These are phyloP conservation scores for Teleiodes luculella DNA, from an alignment of 2,888 invertebrate genomes.

Conservation along the genomic window DNA sequence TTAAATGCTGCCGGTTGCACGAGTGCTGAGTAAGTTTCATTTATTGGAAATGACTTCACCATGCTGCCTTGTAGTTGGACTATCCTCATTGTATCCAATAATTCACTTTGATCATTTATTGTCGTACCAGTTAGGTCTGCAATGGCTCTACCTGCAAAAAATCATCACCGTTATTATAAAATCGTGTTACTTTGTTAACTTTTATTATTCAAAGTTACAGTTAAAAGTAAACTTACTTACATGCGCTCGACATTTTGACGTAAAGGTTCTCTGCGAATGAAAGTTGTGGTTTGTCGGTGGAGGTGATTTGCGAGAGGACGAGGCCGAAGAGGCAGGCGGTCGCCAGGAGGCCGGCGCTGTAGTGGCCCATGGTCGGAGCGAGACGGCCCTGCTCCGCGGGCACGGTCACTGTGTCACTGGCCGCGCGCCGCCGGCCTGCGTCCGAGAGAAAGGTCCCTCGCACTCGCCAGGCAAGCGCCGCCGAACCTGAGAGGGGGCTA, in stretches of 20 bases:
- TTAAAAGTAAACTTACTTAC: constrained; percentile 44
- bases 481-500: constrained; percentile 60
- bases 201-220: background rate
- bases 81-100: constrained; percentile 63
- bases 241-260: constrained; percentile 64
- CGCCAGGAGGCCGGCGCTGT: constrained; percentile 41
- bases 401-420: constrained; percentile 73
- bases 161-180: background rate
- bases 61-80: constrained; percentile 48
- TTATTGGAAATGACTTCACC: constrained; percentile 51
- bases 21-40: constrained; percentile 55
- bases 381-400: constrained; percentile 52
- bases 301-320: constrained; percentile 25
- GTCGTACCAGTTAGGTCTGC: constrained; percentile 60
- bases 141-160: constrained; percentile 66
- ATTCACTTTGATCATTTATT: constrained; percentile 47
- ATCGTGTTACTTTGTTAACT: background rate
- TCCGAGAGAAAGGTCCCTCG: constrained; percentile 62
- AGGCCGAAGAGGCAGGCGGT: constrained; percentile 30
- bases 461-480: constrained; percentile 31
- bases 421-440: background rate
- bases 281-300: constrained; percentile 37
- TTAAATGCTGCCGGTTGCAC: constrained; percentile 56
- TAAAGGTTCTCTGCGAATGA: constrained; percentile 65
- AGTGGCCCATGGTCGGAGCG: constrained; percentile 48